Percentiles rank a stretch among this genome's conserved stretches.
phyloP scores from a whole-genome alignment of 2,797 vertebrate genomes.

The Pseudomugil gertrudae region DNA sequence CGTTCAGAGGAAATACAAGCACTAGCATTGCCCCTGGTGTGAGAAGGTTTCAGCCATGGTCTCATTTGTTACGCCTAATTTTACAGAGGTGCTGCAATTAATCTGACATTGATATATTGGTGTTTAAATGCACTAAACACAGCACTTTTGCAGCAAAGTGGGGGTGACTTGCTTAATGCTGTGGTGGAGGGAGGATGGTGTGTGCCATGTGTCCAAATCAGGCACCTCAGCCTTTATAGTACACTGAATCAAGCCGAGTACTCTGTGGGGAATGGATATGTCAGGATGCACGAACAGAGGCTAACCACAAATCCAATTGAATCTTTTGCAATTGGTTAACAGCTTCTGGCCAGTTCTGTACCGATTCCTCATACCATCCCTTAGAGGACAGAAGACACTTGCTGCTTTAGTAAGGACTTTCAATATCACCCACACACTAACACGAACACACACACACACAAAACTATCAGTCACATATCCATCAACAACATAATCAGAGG shows the following conservation, averaged over 20 bases:
- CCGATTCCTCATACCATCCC: constrained; percentile 44
- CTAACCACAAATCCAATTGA: constrained; percentile 66
- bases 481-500: constrained; percentile 44
- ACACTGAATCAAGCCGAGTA: constrained; percentile 44
- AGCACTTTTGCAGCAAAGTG: constrained; percentile 29
- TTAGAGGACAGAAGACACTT: constrained; percentile 41
- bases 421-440: constrained; percentile 39
- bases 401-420: constrained; percentile 27
- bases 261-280: constrained; percentile 52
- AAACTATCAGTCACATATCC: constrained; percentile 32
- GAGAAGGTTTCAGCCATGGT: constrained; percentile 23
- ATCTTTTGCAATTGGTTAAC: constrained; percentile 62
- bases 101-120: constrained; percentile 37
- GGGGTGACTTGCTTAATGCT: constrained; percentile 9
- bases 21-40: constrained; percentile 16
- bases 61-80: constrained; percentile 46
- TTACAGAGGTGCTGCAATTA: constrained; percentile 42
- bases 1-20: constrained; percentile 32
- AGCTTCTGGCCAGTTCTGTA: constrained; percentile 54
- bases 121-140: constrained; percentile 35
- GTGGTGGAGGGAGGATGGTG: constrained; percentile 1
- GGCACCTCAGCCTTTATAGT: constrained; percentile 25
- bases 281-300: constrained; percentile 54
- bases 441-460: constrained; percentile 19
- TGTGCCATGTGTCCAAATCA: constrained; percentile 17